Conservation (phyloP, 2,797 vertebrate species). For the Sebastiscus albofasciatus region DNA sequence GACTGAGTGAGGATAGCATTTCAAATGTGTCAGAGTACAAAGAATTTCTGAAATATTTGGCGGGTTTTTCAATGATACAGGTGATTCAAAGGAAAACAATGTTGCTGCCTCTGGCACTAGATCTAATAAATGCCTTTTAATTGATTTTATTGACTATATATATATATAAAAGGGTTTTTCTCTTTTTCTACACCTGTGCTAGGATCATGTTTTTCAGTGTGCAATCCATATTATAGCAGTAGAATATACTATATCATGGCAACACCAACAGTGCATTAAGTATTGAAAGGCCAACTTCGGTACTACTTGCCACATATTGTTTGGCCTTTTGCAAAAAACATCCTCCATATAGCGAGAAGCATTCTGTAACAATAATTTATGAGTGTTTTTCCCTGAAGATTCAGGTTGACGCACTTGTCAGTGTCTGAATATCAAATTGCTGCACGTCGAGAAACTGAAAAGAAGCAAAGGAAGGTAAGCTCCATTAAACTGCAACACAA, state of each 20-base stretch:
- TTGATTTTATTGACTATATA: neutral
- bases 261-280: neutral
- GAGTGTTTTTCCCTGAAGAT: constrained; percentile 3
- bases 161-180: neutral
- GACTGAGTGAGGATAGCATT: constrained; percentile 5
- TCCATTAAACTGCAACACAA: constrained; percentile 27
- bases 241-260: neutral
- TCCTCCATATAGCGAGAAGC: neutral
- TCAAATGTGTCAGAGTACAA: neutral
- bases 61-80: neutral
- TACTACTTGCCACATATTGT: neutral
- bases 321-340: neutral
- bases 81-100: constrained; percentile 13
- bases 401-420: constrained; percentile 11
- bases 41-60: constrained; percentile 12
- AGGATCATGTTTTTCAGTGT: neutral
- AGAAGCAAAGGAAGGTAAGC: neutral
- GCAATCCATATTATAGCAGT: neutral
- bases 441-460: constrained; percentile 2
- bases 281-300: neutral
- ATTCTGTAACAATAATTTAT: constrained; percentile 18
- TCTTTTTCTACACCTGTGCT: neutral
- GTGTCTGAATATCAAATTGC: constrained; percentile 30
- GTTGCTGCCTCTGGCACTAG: neutral
- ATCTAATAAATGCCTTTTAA: neutral